phyloP scores from a whole-genome alignment of 2,888 invertebrate species.

The Scaptomyza reducta region DNA sequence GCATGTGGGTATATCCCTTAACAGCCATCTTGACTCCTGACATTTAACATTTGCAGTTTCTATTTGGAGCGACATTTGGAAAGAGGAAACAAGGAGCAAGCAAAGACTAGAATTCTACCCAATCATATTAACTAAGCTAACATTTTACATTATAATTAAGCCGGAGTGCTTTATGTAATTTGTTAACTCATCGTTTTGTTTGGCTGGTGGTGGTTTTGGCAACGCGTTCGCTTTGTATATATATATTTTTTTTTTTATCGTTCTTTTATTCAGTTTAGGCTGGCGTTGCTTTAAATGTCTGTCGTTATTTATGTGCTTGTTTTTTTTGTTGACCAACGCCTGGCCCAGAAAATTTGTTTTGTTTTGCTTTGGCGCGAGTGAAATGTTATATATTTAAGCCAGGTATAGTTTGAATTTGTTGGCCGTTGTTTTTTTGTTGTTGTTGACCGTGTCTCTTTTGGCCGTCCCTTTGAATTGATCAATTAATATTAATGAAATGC shows the following conservation, averaged over 20 bases:
- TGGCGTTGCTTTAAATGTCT: slow-evolving; percentile 29
- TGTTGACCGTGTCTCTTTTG: slow-evolving; percentile 30
- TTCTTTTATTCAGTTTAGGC: slow-evolving; percentile 26
- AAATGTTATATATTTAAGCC: slow-evolving; percentile 43
- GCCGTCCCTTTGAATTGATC: slow-evolving; percentile 67
- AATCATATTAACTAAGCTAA: background rate
- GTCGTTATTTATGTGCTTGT: slow-evolving; percentile 43
- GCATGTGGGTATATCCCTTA: slow-evolving; percentile 3
- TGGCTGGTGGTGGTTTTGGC: slow-evolving; percentile 2
- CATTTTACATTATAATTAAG: slow-evolving; percentile 48
- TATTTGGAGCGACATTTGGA: slow-evolving; percentile 25
- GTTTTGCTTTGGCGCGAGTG: slow-evolving; percentile 15
- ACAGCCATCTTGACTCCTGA: slow-evolving; percentile 6
- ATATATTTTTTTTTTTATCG: slow-evolving; percentile 45
- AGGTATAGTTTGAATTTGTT: slow-evolving; percentile 33
- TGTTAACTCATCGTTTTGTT: slow-evolving; percentile 33
- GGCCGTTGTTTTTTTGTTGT: slow-evolving; percentile 32
- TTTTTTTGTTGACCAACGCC: slow-evolving; percentile 15
- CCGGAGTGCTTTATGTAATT: slow-evolving; percentile 46
- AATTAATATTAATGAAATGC: slow-evolving; percentile 79
- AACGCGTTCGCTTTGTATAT: slow-evolving; percentile 47
- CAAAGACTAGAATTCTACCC: background rate
- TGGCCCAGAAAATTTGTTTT: slow-evolving; percentile 16
- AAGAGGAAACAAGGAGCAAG: background rate
- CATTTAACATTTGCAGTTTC: slow-evolving; percentile 38